phyloP scores from a whole-genome alignment of 2,888 invertebrate genomes.

The Notocelia uddmanniana region DNA sequence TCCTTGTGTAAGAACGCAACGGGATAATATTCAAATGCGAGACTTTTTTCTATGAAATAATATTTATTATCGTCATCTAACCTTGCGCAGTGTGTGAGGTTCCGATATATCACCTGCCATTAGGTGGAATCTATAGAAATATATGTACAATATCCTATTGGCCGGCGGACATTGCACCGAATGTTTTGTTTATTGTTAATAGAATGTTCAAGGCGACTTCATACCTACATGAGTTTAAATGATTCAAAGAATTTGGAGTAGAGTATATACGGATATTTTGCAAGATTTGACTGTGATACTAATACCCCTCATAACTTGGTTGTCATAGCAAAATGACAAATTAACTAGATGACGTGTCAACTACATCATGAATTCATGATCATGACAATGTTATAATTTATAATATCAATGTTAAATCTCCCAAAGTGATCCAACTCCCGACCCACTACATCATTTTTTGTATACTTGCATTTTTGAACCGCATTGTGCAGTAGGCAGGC shows the following conservation, averaged over 20 bases:
- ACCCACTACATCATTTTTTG: too few relatives aligned
- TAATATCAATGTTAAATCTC: too few relatives aligned
- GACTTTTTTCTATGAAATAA: constrained; percentile 13
- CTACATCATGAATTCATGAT: too few relatives aligned
- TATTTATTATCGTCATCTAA: constrained; percentile 4
- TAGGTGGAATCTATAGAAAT: neutral
- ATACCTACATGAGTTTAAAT: neutral
- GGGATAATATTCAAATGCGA: neutral
- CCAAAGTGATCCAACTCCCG: too few relatives aligned
- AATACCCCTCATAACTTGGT: too few relatives aligned
- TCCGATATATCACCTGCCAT: neutral
- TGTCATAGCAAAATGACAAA: too few relatives aligned
- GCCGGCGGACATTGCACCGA: neutral
- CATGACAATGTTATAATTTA: too few relatives aligned
- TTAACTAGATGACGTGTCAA: too few relatives aligned
- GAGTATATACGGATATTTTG: too few relatives aligned
- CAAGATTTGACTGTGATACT: too few relatives aligned
- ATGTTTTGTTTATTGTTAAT: neutral
- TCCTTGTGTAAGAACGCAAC: constrained; percentile 4
- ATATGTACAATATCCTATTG: neutral
- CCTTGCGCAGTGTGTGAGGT: constrained; percentile 8
- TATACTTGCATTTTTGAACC: too few relatives aligned
- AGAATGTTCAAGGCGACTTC: neutral
- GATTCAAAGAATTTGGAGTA: neutral
- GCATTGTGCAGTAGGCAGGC: too few relatives aligned